Evolutionary conservation across 2,797 vertebrate species (phyloP).

Genomic region (Cuniculus paca): DNA sequence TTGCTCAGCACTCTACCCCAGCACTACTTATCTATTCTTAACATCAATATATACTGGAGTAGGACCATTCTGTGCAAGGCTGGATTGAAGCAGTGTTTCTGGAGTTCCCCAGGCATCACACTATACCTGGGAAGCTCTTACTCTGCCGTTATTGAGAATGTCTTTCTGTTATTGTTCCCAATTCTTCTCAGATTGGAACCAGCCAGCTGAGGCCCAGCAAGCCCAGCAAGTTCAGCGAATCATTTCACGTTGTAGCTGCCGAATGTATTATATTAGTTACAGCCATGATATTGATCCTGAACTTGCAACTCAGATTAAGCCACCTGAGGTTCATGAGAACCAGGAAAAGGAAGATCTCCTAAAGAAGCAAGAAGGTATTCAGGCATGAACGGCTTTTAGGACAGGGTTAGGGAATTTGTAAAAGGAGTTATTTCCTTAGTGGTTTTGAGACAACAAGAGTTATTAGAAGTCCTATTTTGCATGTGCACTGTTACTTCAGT

Average conservation of each 20-base stretch:
- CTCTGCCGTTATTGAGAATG: neutral
- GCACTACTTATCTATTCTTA: constrained; percentile 4
- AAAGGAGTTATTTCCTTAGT: constrained; percentile 54
- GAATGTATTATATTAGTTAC: constrained; percentile 99
- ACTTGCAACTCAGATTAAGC: constrained; percentile 97
- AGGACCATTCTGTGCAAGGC: constrained; percentile 30
- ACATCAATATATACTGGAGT: neutral
- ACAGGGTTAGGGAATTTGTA: constrained; percentile 15
- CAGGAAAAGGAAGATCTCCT: constrained; percentile 98
- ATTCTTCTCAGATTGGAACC: constrained; percentile 94
- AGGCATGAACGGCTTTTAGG: constrained; percentile 28
- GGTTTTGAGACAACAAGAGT: constrained; percentile 14
- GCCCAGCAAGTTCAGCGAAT: constrained; percentile 98
- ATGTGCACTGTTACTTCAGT: constrained; percentile 14
- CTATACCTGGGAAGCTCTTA: neutral
- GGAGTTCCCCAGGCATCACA: constrained; percentile 37
- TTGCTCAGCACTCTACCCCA: neutral
- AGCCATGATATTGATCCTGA: constrained; percentile 98
- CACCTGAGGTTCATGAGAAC: constrained; percentile 93
- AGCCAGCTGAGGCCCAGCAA: constrained; percentile 96
- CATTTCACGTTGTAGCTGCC: constrained; percentile 98
- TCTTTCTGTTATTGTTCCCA: constrained; percentile 48
- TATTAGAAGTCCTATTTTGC: constrained; percentile 8
- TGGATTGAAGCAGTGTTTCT: constrained; percentile 55
- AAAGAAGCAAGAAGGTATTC: constrained; percentile 97